phyloP scores from a whole-genome alignment of 2,113 vertebrate species.

The Felis catus region DNA sequence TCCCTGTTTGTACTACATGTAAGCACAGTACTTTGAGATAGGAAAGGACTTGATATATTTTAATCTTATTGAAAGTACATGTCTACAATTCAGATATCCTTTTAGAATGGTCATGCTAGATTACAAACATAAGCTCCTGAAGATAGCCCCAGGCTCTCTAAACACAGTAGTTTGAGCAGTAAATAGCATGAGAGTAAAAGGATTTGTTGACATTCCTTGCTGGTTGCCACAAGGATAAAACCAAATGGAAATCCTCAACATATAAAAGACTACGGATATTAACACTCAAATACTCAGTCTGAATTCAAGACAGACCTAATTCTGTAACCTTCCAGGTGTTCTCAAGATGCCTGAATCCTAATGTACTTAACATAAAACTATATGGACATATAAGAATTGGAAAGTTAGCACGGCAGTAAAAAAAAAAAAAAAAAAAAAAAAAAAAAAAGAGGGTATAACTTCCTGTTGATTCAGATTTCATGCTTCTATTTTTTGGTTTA shows the following conservation, averaged over 20 bases:
- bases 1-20: neutral
- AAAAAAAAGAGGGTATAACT: neutral
- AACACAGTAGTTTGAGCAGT: slow-evolving; percentile 14
- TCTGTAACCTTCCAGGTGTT: neutral
- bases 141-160: neutral
- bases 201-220: slow-evolving; percentile 37
- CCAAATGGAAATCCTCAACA: slow-evolving; percentile 2
- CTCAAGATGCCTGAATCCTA: neutral
- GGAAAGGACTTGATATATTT: neutral
- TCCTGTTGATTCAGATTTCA: neutral
- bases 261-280: slow-evolving; percentile 24
- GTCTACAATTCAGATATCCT: neutral
- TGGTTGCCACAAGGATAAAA: slow-evolving; percentile 24
- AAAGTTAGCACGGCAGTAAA: neutral
- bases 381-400: neutral
- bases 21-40: neutral
- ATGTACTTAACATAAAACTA: neutral
- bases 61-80: neutral
- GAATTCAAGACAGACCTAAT: slow-evolving; percentile 24
- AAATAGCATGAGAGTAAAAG: slow-evolving; percentile 26
- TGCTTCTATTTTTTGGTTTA: neutral
- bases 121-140: neutral
- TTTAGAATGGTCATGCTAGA: slow-evolving; percentile 33
- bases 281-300: neutral
- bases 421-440: slow-evolving; percentile 25